Evolutionary conservation across 2,888 invertebrate genomes (phyloP).

Genomic region (Poecilobothrus nobilitatus): DNA sequence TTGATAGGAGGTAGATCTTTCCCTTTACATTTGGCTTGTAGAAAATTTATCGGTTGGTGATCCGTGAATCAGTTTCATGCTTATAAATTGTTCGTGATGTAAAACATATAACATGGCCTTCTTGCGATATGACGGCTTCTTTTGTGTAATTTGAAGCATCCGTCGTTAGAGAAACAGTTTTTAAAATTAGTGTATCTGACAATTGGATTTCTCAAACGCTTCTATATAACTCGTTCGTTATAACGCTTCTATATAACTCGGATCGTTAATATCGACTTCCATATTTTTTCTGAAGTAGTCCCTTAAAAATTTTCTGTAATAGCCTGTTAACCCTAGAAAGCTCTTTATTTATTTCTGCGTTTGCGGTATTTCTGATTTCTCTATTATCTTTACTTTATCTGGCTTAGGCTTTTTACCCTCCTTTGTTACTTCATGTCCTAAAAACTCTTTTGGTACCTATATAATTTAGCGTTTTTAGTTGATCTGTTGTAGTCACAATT

Average conservation of each 20-base stretch:
- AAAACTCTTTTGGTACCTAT: too few relatives aligned
- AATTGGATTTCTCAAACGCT: constrained; percentile 11
- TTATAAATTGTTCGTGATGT: not conserved
- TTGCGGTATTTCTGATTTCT: too few relatives aligned
- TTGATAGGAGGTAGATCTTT: constrained; percentile 18
- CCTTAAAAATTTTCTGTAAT: too few relatives aligned
- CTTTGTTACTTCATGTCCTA: too few relatives aligned
- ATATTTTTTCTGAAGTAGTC: too few relatives aligned
- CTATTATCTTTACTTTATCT: too few relatives aligned
- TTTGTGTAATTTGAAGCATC: constrained; percentile 15
- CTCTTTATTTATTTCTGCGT: too few relatives aligned
- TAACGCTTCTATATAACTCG: not conserved
- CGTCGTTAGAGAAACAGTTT: constrained; percentile 16
- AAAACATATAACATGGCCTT: not conserved
- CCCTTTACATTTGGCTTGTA: constrained; percentile 18
- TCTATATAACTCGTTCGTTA: not conserved
- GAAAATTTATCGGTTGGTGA: constrained; percentile 1
- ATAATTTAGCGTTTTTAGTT: too few relatives aligned
- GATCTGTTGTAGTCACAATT: too few relatives aligned
- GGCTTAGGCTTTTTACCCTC: too few relatives aligned
- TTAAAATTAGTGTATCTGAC: constrained; percentile 15
- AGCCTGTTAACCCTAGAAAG: too few relatives aligned
- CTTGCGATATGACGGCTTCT: constrained; percentile 15
- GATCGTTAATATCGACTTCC: too few relatives aligned
- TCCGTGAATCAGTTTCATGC: not conserved